Conservation (phyloP, 2,797 vertebrate species). For the Rallus crepitans region DNA sequence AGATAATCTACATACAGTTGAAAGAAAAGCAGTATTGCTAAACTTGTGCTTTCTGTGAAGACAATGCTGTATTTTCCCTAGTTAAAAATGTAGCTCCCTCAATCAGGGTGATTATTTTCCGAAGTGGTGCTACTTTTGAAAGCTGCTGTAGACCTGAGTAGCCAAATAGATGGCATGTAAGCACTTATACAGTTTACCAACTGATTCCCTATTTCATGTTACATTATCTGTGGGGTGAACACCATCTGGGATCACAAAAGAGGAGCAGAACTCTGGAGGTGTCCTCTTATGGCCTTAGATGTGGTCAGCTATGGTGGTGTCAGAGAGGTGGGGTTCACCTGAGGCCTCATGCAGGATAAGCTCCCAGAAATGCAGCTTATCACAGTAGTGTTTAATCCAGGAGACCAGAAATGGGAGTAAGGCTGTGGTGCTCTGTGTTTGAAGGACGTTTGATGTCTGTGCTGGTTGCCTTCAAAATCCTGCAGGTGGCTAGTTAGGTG, state of each 20-base stretch:
- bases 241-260: not conserved
- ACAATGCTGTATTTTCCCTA: not conserved
- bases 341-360: not conserved
- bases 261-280: not conserved
- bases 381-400: not conserved
- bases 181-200: not conserved
- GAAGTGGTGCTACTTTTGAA: not conserved
- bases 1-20: not conserved
- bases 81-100: not conserved
- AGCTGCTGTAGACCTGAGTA: not conserved
- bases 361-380: not conserved
- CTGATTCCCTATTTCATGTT: not conserved
- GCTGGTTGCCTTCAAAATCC: not conserved
- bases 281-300: not conserved
- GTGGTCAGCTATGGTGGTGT: not conserved
- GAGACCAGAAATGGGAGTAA: not conserved
- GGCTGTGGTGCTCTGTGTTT: not conserved
- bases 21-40: not conserved
- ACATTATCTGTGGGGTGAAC: not conserved
- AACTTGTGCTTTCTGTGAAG: not conserved
- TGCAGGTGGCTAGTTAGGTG: rapidly evolving
- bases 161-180: not conserved
- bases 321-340: not conserved
- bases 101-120: not conserved
- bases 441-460: not conserved